A percentile compares a stretch with the other conserved stretches of the same genome.
Evolutionary conservation across 1,140 invertebrate genomes (phyloP).

Genomic region (Brachionus angularis): DNA sequence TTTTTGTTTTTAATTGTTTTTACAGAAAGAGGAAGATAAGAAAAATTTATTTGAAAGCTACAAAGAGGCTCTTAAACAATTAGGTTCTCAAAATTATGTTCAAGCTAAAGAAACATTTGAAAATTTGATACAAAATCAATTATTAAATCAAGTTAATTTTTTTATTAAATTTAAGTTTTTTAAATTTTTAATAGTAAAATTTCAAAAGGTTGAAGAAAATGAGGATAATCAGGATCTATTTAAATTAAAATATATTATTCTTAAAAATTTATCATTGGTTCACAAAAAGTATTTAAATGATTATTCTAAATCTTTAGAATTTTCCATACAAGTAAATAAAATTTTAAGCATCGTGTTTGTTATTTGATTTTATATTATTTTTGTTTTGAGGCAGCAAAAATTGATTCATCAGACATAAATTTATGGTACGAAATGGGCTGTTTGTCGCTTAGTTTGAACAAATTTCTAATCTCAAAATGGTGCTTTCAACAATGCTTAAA

Average conservation of each 20-base stretch:
- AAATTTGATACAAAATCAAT: not conserved
- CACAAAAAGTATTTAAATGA: not conserved
- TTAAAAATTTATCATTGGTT: slow-evolving; percentile 29
- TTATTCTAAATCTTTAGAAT: not conserved
- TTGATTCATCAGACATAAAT: slow-evolving; percentile 13
- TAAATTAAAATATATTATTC: slow-evolving; percentile 11
- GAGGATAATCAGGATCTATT: not conserved
- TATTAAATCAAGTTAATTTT: not conserved
- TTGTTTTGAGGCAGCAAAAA: not conserved
- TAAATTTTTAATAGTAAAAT: not conserved
- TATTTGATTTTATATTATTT: not conserved
- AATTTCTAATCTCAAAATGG: slow-evolving; percentile 7
- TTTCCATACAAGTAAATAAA: not conserved
- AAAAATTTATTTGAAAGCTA: slow-evolving; percentile 17
- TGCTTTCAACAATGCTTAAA: slow-evolving; percentile 21
- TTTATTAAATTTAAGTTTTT: not conserved
- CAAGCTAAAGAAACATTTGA: slow-evolving; percentile 16
- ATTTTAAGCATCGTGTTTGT: not conserved
- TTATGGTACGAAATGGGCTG: slow-evolving; percentile 33
- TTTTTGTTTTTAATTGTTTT: not conserved
- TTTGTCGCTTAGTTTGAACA: not conserved
- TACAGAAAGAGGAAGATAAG: slow-evolving; percentile 23
- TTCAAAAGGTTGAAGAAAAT: not conserved
- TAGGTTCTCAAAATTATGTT: not conserved
- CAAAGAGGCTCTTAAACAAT: slow-evolving; percentile 1